Conservation (phyloP, 2,113 vertebrate species). For the Acanthochromis polyacanthus region DNA sequence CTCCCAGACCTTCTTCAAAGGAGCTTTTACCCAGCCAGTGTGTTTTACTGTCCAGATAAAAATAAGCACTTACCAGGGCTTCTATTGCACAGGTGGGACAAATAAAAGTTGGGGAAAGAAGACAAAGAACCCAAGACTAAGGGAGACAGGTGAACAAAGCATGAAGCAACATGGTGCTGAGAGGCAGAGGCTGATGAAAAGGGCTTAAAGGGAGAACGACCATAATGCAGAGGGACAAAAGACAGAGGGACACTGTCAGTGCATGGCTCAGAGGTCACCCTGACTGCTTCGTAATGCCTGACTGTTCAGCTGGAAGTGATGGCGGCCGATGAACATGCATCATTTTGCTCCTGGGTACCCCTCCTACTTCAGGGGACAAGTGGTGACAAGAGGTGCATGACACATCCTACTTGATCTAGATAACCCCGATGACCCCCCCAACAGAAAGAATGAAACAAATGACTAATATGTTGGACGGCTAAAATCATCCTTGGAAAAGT, state of each 20-base stretch:
- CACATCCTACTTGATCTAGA: constrained; percentile 58
- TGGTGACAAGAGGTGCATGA: constrained; percentile 63
- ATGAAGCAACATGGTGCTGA: constrained; percentile 18
- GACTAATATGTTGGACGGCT: constrained; percentile 31
- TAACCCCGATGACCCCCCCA: constrained; percentile 42
- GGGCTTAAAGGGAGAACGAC: constrained; percentile 27
- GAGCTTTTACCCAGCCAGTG: constrained; percentile 21
- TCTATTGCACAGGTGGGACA: constrained; percentile 1
- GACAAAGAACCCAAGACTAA: constrained; percentile 27
- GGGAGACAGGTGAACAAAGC: constrained; percentile 50
- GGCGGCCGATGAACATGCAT: constrained; percentile 68
- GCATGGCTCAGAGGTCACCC: constrained; percentile 61
- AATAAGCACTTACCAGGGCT: not conserved
- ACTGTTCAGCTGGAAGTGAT: constrained; percentile 70
- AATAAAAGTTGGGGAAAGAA: constrained; percentile 20
- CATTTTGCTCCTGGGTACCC: constrained; percentile 53
- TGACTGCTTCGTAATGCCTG: constrained; percentile 66
- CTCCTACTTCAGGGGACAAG: constrained; percentile 60
- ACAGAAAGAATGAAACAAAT: constrained; percentile 44
- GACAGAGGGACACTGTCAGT: constrained; percentile 76
- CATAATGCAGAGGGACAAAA: constrained; percentile 75
- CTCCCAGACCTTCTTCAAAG: constrained; percentile 21
- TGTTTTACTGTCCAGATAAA: constrained; percentile 32
- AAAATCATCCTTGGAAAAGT: constrained; percentile 38
- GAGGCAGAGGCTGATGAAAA: constrained; percentile 29